Evolutionary conservation across 2,888 invertebrate genomes (phyloP).

Genomic region (Vesta saturnalis): DNA sequence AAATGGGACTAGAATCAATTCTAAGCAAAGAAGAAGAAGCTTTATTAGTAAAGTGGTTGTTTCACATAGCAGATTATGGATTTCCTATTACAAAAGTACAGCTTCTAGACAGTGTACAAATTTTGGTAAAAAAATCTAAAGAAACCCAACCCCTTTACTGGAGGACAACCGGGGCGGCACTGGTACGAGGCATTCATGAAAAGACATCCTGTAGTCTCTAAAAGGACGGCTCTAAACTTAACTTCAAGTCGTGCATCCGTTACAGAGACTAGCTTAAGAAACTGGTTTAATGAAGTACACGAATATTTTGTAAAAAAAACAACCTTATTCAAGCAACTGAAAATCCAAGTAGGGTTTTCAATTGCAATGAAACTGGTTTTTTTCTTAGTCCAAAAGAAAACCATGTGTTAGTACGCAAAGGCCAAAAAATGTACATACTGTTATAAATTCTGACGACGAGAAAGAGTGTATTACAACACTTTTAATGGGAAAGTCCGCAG

Average conservation of each 20-base stretch:
- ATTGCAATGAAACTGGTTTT: constrained; percentile 54
- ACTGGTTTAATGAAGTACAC: constrained; percentile 12
- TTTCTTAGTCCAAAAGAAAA: constrained; percentile 16
- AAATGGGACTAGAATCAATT: not conserved
- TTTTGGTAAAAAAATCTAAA: constrained; percentile 2
- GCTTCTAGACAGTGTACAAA: constrained; percentile 16
- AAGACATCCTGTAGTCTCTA: not conserved
- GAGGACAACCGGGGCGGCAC: not conserved
- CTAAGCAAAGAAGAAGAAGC: not conserved
- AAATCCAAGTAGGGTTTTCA: constrained; percentile 51
- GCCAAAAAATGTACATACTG: constrained; percentile 48
- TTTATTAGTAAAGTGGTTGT: not conserved
- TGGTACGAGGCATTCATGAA: constrained; percentile 6
- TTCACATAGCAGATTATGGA: not conserved
- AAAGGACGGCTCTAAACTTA: too few species aligned
- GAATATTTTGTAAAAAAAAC: not conserved
- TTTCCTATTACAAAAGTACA: constrained; percentile 14
- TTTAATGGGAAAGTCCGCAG: constrained; percentile 41
- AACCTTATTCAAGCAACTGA: constrained; percentile 1
- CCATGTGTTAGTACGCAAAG: constrained; percentile 42
- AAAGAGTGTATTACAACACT: constrained; percentile 51
- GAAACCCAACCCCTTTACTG: not conserved
- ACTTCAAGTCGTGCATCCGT: too few species aligned
- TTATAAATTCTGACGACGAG: constrained; percentile 48
- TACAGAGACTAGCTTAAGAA: constrained; percentile 1